A percentile compares a stretch with the other conserved stretches of the same genome.
These are phyloP conservation scores for Tribolium madens DNA, from an alignment of 1,140 invertebrate genomes.

Conservation along the genomic window DNA sequence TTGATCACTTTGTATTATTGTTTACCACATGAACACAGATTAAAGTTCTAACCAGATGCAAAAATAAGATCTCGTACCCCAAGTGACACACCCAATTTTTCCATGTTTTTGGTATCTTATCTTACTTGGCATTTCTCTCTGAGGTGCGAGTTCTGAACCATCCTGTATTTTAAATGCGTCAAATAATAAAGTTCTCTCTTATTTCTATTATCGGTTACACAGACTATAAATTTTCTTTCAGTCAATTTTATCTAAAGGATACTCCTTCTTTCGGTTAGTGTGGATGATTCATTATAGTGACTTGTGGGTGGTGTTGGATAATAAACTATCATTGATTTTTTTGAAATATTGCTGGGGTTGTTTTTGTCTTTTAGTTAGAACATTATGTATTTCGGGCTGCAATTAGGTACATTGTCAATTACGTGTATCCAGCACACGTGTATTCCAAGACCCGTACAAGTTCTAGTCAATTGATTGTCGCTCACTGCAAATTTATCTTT, in stretches of 20 bases:
- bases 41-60: no score
- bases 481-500: background rate
- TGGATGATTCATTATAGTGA: conserved; percentile 22
- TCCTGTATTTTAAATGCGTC: background rate
- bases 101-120: no score
- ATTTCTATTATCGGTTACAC: conserved; percentile 19
- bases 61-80: no score
- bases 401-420: background rate
- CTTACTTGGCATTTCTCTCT: no score
- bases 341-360: background rate
- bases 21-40: no score
- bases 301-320: conserved; percentile 15
- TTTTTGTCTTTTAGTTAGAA: background rate
- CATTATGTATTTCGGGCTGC: background rate
- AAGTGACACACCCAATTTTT: no score
- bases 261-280: conserved; percentile 4
- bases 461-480: background rate
- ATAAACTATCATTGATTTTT: background rate
- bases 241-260: conserved; percentile 20
- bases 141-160: no score
- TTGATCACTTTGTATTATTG: no score
- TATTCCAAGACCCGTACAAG: background rate
- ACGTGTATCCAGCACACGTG: background rate
- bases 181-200: conserved; percentile 10
- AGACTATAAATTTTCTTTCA: conserved; percentile 17